Conservation (phyloP, 37 sponge, comb jelly and placozoan genomes). For the Bolinopsis microptera region DNA sequence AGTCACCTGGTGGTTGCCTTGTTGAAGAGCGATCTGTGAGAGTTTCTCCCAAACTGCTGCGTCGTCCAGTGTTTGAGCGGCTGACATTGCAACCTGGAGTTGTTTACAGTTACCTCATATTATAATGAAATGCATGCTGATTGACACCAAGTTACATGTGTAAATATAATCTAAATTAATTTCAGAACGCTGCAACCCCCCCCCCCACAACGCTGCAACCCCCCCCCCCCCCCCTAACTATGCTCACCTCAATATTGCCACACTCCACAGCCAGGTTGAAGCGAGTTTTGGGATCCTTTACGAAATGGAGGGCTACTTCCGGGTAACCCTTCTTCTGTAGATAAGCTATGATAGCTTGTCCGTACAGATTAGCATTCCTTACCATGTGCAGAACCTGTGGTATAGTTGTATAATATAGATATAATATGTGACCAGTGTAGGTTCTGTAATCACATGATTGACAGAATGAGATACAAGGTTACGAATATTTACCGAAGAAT, state of each 20-base stretch:
- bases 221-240: no score
- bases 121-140: not conserved
- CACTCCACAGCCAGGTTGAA: constrained; percentile 93
- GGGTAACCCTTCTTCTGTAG: constrained; percentile 98
- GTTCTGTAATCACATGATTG: not conserved
- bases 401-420: not conserved
- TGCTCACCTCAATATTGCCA: constrained; percentile 96
- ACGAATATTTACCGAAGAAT: not conserved
- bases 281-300: constrained; percentile 92
- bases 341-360: constrained; percentile 95
- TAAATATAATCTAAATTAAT: not conserved
- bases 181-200: not conserved
- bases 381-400: constrained; percentile 99
- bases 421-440: not conserved
- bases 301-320: constrained; percentile 98
- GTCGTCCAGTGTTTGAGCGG: constrained; percentile 91
- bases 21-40: constrained; percentile 81
- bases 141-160: not conserved
- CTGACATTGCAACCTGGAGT: constrained; percentile 83
- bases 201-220: no score
- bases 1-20: constrained; percentile 94
- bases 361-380: constrained; percentile 84
- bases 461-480: not conserved
- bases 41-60: constrained; percentile 90
- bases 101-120: no score